phyloP scores from a whole-genome alignment of 1,140 invertebrate genomes.

The Pogonomyrmex barbatus region DNA sequence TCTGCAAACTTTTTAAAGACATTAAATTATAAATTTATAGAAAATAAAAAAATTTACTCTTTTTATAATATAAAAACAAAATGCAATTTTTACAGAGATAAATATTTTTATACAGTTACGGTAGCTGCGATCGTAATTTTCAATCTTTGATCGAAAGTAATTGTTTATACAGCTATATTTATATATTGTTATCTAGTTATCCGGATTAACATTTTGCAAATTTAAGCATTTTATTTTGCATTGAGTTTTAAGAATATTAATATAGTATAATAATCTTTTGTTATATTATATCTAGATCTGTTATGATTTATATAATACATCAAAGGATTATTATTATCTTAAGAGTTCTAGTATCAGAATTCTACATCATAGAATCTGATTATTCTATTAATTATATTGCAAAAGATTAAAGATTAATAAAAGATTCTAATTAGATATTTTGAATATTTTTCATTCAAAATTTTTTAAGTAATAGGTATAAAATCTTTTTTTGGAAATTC shows the following conservation, averaged over 20 bases:
- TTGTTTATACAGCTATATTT: not conserved
- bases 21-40: not conserved
- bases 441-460: too few species aligned
- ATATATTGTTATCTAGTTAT: not conserved
- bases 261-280: not conserved
- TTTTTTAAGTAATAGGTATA: too few species aligned
- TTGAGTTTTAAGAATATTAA: not conserved
- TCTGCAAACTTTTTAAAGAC: not conserved
- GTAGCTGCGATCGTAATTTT: not conserved
- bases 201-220: not conserved
- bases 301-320: not conserved
- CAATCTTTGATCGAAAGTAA: not conserved
- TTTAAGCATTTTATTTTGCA: not conserved
- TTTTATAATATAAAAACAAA: not conserved
- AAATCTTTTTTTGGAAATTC: too few species aligned
- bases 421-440: too few species aligned
- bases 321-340: too few species aligned
- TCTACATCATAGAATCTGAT: too few species aligned
- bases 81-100: not conserved
- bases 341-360: too few species aligned
- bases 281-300: not conserved
- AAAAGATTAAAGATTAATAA: too few species aligned
- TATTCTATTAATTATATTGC: too few species aligned
- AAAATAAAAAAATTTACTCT: too few species aligned
- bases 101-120: not conserved